Percentiles rank a stretch among this genome's conserved stretches.
These are phyloP conservation scores for Ecliptopera silaceata DNA, from an alignment of 2,888 invertebrate species.

Conservation along the genomic window DNA sequence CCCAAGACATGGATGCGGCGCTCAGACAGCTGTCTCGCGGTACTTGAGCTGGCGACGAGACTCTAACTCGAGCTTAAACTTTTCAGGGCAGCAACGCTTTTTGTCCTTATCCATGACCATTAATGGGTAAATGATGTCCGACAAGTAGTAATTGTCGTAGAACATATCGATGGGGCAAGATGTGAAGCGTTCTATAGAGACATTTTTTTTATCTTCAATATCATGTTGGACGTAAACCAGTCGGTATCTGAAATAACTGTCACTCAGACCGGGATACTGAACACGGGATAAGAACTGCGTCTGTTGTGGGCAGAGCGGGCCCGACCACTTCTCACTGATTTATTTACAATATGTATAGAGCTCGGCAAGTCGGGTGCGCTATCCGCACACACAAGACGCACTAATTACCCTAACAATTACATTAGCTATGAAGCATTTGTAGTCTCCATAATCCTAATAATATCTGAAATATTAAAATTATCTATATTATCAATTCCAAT, in stretches of 20 bases:
- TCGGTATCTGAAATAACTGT: neutral
- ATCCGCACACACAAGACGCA: neutral
- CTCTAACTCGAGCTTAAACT: neutral
- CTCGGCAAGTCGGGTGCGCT: neutral
- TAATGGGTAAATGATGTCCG: neutral
- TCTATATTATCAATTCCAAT: conserved; percentile 55
- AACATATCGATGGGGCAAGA: neutral
- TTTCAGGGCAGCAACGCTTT: neutral
- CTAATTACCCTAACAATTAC: conserved; percentile 5
- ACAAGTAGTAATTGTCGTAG: conserved; percentile 2
- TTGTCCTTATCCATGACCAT: conserved; percentile 6
- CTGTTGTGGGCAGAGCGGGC: neutral
- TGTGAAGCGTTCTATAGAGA: neutral
- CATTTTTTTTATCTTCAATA: neutral
- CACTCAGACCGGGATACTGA: neutral
- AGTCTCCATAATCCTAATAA: conserved; percentile 15
- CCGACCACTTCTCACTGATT: neutral
- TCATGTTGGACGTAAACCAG: conserved; percentile 5
- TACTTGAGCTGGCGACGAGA: neutral
- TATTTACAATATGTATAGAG: neutral
- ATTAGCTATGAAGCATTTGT: conserved; percentile 6
- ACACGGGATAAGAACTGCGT: neutral
- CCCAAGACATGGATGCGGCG: neutral
- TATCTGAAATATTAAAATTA: conserved; percentile 33
- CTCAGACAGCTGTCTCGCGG: neutral